phyloP scores from a whole-genome alignment of 2,888 invertebrate species.

The Lepas anatifera region DNA sequence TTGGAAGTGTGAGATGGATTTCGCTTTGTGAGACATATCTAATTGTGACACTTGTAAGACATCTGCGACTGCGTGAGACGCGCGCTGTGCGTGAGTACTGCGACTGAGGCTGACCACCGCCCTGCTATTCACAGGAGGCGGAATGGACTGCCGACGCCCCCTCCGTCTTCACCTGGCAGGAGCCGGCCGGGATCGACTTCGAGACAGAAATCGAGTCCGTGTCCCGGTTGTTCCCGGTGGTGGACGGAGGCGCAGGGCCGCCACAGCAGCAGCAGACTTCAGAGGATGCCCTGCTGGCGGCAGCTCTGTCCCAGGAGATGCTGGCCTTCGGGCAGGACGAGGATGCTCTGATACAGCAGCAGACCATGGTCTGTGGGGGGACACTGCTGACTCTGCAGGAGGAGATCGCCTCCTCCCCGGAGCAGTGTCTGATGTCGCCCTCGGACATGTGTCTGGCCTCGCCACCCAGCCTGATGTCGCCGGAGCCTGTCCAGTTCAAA shows the following conservation, averaged over 20 bases:
- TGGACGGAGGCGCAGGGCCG: background rate
- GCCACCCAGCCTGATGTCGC: background rate
- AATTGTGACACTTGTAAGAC: no score
- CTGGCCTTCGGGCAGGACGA: no score
- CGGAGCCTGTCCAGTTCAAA: no score
- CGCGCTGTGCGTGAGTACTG: no score
- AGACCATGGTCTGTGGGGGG: no score
- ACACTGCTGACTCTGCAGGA: no score
- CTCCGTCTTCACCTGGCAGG: background rate
- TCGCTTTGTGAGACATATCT: background rate
- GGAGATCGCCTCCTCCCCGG: background rate
- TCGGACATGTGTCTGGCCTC: background rate
- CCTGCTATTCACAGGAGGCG: background rate
- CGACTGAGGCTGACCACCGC: background rate
- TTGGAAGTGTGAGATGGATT: background rate
- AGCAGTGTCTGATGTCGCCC: background rate
- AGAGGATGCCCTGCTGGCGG: background rate
- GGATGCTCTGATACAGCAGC: no score
- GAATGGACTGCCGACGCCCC: background rate
- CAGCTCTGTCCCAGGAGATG: background rate
- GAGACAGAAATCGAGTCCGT: background rate
- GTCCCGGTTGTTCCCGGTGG: background rate
- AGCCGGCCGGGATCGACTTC: background rate
- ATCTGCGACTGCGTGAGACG: no score
- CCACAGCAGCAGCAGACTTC: background rate